Evolutionary conservation across 2,888 invertebrate genomes (phyloP), one percentile per base, ranked within the genome.

Genomic region (Ectemnius continuus): DNA sequence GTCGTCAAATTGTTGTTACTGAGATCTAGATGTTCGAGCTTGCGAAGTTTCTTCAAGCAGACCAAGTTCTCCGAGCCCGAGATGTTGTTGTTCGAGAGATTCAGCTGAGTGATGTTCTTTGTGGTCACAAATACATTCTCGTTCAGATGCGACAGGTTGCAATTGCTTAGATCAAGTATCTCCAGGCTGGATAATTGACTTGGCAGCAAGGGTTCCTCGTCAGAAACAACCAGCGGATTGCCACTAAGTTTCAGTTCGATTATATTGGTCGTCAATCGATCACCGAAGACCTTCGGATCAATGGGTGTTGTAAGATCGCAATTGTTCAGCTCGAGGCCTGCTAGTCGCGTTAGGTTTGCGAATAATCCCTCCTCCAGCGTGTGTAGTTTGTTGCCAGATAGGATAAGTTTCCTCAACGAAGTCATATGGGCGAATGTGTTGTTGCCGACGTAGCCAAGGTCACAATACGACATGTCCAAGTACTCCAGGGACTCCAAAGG

Each of bases 401-500:
- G 91, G 61, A 95, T 92, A 20, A 95, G 91, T 64, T 92, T 92
- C 84, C 93, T 94, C 91, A 95, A 92, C 11, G 94, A 93, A 1
- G 94, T 93, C 94, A 95, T 95, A 85, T 94, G 93, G 4, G 94
- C 92, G 85, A 95, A 95, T 2, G 94, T 93, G 45, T 93, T 92
- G 48, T 94, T 94, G 0, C 94, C 93, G 67, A 95, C 92, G 78
- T 93, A 92, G 0, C 94, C 94, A 2, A 95, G 91, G 86, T 94
- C 93, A 88, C 95, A 95, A 86, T 94, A 94, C 5, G 95, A 94
- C 95, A 95, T 95, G 87, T 95, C 94, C 3, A 95, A 91, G 84
- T 94, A 94, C 88, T 94, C 94, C 46, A 95, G 90, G 14, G 94
- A 94, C 73, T 93, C 93, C 0, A 95, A 88, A 0, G 95, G 95